A percentile compares a stretch with the other conserved stretches of the same genome.
Evolutionary conservation across 2,113 vertebrate genomes (phyloP).

Genomic region (Tyto alba): DNA sequence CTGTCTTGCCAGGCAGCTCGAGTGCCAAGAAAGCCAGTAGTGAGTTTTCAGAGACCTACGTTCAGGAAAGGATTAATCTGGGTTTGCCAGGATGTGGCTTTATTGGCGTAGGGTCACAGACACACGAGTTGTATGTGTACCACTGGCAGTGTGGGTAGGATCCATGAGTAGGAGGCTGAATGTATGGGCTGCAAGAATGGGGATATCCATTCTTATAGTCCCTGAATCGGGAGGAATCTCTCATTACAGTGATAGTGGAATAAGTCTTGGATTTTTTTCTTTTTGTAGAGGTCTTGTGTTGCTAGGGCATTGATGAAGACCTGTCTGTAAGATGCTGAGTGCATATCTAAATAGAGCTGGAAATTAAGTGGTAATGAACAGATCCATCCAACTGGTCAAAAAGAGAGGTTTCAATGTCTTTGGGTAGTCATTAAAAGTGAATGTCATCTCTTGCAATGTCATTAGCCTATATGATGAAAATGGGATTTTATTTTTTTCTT

Average conservation of each 20-base stretch:
- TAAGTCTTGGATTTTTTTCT: not conserved
- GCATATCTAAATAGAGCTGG: not conserved
- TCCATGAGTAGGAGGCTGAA: not conserved
- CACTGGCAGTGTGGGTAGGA: not conserved
- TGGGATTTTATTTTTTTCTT: not conserved
- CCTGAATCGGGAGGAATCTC: not conserved
- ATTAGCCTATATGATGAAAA: slow-evolving; percentile 18
- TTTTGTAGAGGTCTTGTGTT: not conserved
- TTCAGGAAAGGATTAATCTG: not conserved
- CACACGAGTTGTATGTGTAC: not conserved
- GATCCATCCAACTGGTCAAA: not conserved
- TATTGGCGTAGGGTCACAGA: not conserved
- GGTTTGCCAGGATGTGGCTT: not conserved
- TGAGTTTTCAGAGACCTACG: not conserved
- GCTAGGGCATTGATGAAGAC: not conserved
- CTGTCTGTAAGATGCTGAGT: not conserved
- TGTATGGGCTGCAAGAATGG: not conserved
- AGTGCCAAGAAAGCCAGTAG: not conserved
- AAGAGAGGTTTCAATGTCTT: slow-evolving; percentile 8
- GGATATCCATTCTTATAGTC: not conserved
- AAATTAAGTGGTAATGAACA: not conserved
- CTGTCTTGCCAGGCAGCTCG: not conserved
- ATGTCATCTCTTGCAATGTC: slow-evolving; percentile 1
- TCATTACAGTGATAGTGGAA: not conserved
- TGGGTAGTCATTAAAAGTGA: slow-evolving; percentile 25